phyloP scores from a whole-genome alignment of 1,140 invertebrate species.

The Drosophila takahashii region DNA sequence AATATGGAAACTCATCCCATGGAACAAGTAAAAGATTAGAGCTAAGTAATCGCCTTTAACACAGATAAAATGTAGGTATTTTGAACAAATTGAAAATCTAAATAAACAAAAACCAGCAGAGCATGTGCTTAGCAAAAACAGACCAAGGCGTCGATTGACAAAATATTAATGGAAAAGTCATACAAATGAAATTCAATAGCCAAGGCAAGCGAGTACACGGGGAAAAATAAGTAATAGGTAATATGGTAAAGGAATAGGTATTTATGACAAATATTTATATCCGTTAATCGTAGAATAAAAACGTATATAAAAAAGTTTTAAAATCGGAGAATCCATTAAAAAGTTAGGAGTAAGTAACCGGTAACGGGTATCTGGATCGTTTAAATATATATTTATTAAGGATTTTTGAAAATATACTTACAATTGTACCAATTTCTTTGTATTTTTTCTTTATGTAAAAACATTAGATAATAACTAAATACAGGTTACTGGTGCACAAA shows the following conservation, averaged over 20 bases:
- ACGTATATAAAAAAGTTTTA: too few relatives aligned
- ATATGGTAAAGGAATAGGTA: neutral
- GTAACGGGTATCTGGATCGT: too few relatives aligned
- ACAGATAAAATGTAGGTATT: constrained; percentile 22
- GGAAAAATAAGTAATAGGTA: neutral
- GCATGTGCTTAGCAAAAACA: constrained; percentile 3
- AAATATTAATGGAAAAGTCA: constrained; percentile 56
- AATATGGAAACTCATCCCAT: neutral
- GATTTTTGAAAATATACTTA: too few relatives aligned
- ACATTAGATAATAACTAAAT: neutral
- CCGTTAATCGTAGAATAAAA: too few relatives aligned
- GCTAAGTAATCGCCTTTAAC: constrained; percentile 34
- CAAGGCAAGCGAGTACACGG: neutral
- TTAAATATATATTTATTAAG: too few relatives aligned
- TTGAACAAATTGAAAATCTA: constrained; percentile 36
- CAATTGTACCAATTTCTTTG: too few relatives aligned
- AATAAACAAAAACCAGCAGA: constrained; percentile 14
- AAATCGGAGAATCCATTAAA: too few relatives aligned
- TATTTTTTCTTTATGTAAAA: neutral
- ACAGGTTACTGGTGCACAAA: constrained; percentile 5
- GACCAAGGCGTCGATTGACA: constrained; percentile 30
- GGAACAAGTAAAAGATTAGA: constrained; percentile 27
- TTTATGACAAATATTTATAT: neutral
- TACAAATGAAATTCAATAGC: constrained; percentile 35
- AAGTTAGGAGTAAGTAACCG: too few relatives aligned